Percentiles rank a stretch among this genome's conserved stretches.
Conservation (phyloP, 2,113 vertebrate genomes). For the Pelobates fuscus region DNA sequence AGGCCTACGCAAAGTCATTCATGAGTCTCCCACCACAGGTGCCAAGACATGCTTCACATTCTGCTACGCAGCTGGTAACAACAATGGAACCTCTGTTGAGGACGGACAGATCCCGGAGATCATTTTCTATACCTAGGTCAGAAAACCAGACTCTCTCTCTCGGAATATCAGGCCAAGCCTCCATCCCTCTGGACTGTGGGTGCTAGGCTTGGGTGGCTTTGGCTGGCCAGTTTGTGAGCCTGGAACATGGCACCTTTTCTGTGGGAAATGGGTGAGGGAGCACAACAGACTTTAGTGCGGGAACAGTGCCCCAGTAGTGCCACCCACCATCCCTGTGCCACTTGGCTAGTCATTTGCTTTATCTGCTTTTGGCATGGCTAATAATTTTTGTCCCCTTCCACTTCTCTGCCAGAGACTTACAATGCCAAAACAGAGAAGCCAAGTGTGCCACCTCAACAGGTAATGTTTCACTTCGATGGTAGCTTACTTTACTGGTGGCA, state of each 20-base stretch:
- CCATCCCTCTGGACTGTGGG: neutral
- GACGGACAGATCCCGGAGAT: constrained; percentile 97
- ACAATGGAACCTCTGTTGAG: constrained; percentile 96
- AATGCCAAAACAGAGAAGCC: neutral
- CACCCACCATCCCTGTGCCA: constrained; percentile 4
- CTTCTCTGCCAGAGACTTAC: constrained; percentile 13
- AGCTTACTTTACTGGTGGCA: neutral
- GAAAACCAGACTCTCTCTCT: constrained; percentile 1
- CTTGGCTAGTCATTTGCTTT: constrained; percentile 21
- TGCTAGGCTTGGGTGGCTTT: constrained; percentile 4
- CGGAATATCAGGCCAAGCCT: neutral
- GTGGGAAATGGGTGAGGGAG: neutral
- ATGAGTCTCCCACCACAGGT: constrained; percentile 88
- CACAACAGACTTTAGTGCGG: neutral
- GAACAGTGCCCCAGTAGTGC: neutral
- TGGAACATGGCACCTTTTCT: neutral
- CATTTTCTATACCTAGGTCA: constrained; percentile 95
- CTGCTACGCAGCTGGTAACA: constrained; percentile 96
- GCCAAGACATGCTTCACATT: constrained; percentile 96
- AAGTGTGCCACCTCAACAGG: neutral
- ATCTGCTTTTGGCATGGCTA: constrained; percentile 35
- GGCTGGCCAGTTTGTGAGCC: neutral
- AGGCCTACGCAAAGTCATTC: constrained; percentile 94
- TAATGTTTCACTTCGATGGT: neutral
- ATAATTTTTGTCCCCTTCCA: neutral